These are phyloP conservation scores for Bettongia penicillata DNA, from an alignment of 2,113 vertebrate genomes.

Conservation along the genomic window DNA sequence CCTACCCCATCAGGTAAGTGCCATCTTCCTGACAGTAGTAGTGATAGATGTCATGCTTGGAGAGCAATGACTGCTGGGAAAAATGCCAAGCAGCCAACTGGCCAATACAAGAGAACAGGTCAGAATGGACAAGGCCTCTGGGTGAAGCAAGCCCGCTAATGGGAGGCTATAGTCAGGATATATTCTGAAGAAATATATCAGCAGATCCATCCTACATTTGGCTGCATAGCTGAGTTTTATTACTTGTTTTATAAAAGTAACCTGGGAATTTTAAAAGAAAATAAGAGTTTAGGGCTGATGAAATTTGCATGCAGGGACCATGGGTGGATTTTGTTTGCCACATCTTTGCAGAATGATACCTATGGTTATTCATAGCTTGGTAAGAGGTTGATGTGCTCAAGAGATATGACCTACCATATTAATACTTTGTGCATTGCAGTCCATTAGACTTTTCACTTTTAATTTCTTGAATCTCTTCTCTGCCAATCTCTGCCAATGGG, in stretches of 20 bases:
- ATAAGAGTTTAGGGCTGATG: constrained; percentile 26
- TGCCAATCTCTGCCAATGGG: background rate
- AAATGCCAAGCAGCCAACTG: constrained; percentile 86
- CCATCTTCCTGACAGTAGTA: constrained; percentile 88
- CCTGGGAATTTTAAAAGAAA: background rate
- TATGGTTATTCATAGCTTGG: fast-evolving
- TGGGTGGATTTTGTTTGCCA: background rate
- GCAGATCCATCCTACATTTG: constrained; percentile 50
- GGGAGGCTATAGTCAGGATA: constrained; percentile 66
- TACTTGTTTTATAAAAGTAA: constrained; percentile 21
- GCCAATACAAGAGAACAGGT: constrained; percentile 84
- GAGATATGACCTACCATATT: too few relatives aligned
- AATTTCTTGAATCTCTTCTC: background rate
- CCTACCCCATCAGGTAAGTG: constrained; percentile 94
- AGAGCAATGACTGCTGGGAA: constrained; percentile 86
- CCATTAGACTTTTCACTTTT: background rate
- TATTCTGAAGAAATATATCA: constrained; percentile 10
- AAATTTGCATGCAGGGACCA: background rate
- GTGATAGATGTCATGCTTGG: constrained; percentile 91
- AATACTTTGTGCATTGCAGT: background rate
- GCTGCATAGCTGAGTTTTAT: background rate
- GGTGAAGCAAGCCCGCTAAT: constrained; percentile 77
- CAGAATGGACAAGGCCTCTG: constrained; percentile 83
- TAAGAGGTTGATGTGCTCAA: background rate
- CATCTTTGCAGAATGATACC: background rate